A percentile compares a stretch with the other conserved stretches of the same genome.
phyloP scores from a whole-genome alignment of 30 jellyfish, hydroid and myxozoan genomes.

The Aurelia aurita complex sp. Pacific region DNA sequence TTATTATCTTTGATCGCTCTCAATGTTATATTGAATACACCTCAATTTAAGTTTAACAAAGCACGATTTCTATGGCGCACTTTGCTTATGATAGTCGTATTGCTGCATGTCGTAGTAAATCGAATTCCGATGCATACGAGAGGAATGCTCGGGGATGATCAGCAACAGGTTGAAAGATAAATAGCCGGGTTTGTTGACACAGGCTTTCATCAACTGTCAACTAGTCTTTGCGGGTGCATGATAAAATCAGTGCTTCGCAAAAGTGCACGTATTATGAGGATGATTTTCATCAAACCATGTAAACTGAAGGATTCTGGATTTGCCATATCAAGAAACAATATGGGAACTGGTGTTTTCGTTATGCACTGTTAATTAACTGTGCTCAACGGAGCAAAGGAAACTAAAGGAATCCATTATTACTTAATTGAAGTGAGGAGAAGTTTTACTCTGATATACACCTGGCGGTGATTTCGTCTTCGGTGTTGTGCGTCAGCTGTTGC shows the following conservation, averaged over 20 bases:
- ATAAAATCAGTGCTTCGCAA: no score
- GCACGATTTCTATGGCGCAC: constrained; percentile 41
- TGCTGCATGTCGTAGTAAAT: constrained; percentile 14
- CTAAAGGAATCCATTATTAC: neutral
- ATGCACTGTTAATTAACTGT: constrained; percentile 30
- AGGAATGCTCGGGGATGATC: constrained; percentile 28
- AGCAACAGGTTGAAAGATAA: constrained; percentile 60
- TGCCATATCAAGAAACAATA: constrained; percentile 7
- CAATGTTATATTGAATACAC: constrained; percentile 55
- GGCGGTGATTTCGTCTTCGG: constrained; percentile 28
- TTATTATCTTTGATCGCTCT: constrained; percentile 57
- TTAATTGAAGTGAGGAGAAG: constrained; percentile 9
- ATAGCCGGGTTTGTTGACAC: constrained; percentile 22
- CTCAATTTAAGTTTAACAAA: constrained; percentile 44
- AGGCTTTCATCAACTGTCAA: constrained; percentile 16
- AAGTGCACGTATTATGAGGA: no score
- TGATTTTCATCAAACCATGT: no score
- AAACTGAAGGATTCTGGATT: neutral
- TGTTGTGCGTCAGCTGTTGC: neutral
- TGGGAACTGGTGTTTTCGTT: constrained; percentile 7
- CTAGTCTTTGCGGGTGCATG: neutral
- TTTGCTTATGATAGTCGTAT: constrained; percentile 38
- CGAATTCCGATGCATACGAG: constrained; percentile 32
- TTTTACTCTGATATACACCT: constrained; percentile 32
- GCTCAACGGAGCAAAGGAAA: constrained; percentile 49